Evolutionary conservation across 2,113 vertebrate species (phyloP).

Genomic region (Thalassarche chlororhynchos): DNA sequence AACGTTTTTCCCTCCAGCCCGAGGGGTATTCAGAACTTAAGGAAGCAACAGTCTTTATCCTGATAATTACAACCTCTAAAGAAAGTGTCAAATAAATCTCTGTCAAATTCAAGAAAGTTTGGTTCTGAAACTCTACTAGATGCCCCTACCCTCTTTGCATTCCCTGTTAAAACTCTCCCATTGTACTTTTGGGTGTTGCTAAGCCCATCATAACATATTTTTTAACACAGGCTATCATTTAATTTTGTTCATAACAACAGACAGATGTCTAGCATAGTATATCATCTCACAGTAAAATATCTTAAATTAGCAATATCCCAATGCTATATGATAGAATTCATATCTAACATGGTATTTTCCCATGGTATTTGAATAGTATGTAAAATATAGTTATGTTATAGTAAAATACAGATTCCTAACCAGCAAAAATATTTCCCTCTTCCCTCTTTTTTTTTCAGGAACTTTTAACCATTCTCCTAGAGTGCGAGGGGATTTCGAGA

Average conservation of each 20-base stretch:
- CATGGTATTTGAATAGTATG: background rate
- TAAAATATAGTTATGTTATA: background rate
- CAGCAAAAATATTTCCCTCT: background rate
- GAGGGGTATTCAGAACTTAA: background rate
- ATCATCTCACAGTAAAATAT: background rate
- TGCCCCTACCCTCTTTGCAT: constrained; percentile 13
- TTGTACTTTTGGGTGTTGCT: constrained; percentile 5
- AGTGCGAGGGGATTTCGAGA: background rate
- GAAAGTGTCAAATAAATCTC: constrained; percentile 39
- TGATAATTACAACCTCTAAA: constrained; percentile 36
- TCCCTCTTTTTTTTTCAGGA: background rate
- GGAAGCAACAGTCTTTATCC: constrained; percentile 12
- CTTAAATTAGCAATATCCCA: background rate
- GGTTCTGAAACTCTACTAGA: constrained; percentile 24
- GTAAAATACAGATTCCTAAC: background rate
- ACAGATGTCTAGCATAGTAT: background rate
- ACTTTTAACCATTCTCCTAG: background rate
- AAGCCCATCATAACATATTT: background rate
- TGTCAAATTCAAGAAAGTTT: constrained; percentile 5
- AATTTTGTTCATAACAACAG: background rate
- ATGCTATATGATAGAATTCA: background rate
- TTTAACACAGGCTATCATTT: background rate
- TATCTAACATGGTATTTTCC: background rate
- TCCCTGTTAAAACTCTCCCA: constrained; percentile 26
- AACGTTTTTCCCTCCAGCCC: background rate